phyloP scores from a whole-genome alignment of 2,113 vertebrate species.

The Garra rufa region DNA sequence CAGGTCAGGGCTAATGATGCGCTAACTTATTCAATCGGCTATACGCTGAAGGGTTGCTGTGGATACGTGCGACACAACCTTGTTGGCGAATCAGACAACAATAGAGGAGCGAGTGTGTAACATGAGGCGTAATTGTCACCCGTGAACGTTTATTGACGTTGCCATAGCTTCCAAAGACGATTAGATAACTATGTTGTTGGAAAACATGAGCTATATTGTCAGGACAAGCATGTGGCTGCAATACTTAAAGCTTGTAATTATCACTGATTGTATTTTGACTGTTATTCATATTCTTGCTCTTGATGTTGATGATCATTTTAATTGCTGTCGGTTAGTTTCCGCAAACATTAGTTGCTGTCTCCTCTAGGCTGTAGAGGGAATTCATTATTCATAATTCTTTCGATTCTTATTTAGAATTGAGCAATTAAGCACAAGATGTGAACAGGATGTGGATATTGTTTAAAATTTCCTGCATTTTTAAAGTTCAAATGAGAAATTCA shows the following conservation, averaged over 20 bases:
- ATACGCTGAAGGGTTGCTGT: conserved; percentile 56
- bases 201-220: conserved; percentile 10
- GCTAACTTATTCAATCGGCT: not conserved
- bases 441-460: not conserved
- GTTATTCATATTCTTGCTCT: not conserved
- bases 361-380: not conserved
- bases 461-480: not conserved
- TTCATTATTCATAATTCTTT: not conserved
- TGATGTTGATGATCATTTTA: conserved; percentile 9
- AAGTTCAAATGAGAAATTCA: not conserved
- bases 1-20: conserved; percentile 24
- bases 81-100: conserved; percentile 58
- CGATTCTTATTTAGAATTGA: not conserved
- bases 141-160: conserved; percentile 44
- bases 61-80: conserved; percentile 62
- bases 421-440: not conserved
- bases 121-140: conserved; percentile 66
- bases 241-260: not conserved
- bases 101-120: conserved; percentile 55
- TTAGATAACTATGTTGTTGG: conserved; percentile 29
- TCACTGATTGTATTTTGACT: not conserved
- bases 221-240: not conserved
- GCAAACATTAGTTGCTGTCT: not conserved
- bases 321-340: not conserved
- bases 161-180: conserved; percentile 37